Evolutionary conservation across 2,888 invertebrate genomes (phyloP), one percentile per base, ranked within the genome.

Genomic region (Monopis laevigella): DNA sequence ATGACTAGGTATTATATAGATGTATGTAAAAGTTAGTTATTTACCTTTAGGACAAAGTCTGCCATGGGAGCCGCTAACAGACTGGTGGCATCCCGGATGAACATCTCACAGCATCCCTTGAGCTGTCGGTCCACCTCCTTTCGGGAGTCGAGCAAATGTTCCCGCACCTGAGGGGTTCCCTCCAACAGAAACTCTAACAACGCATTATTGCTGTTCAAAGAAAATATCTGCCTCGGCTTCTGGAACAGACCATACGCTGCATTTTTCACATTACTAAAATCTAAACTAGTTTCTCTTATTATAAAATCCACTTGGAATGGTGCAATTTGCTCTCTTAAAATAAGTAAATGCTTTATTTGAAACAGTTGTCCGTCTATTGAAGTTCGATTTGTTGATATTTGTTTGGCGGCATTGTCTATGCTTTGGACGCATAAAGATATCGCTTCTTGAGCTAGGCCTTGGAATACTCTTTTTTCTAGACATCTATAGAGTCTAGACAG

Each of bases 251-350:
- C 88, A 44, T 87, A 87, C 38, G 96, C 93, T 0, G 93, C 93
- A 32, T 88, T 90, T 71, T 90, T 96, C 40, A 97, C 87, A 64
- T 93, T 93, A 50, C 93, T 93, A 55, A 98, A 97, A 70, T 98
- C 98, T 47, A 99, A 68, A 12, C 90, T 88, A 4, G 96, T 95
- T 66, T 99, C 98, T 58, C 93, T 94, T 0, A 96, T 86, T 0
- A 95, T 88, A 52, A 94, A 94, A 59, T 96, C 98, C 0, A 95
- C 94, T 67, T 98, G 96, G 62, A 98, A 99, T 0, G 99, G 98
- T 0, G 98, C 96, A 18, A 98, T 98, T 69, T 99, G 99, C 63
- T 99, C 99, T 14, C 99, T 78, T 2, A 99, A 80, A 44, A 99
- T 99, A 2, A 99, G 81, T 44, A 99, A 77, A 73, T 99, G 99